Base-by-base conservation (phyloP, 2,797 vertebrate genomes). In the Halcyon leucocephala region DNA sequence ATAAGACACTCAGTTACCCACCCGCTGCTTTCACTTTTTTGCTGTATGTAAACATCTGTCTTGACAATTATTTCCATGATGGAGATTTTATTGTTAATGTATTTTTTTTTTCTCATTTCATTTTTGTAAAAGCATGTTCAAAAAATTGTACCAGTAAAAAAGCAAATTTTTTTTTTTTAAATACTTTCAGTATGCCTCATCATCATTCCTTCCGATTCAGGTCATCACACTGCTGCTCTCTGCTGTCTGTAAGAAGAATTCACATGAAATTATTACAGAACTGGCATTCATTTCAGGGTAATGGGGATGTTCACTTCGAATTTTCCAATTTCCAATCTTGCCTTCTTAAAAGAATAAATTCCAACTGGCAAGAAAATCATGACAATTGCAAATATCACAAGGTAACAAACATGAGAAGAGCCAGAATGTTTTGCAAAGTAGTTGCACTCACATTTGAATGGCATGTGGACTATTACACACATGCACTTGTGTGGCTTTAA, bases 201-300 rank as follows among this genome's bases (percentile, higher is more conserved):
- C 5, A 74, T 8, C 13, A 46, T 15, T 44, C 24, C 24, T 79
- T 61, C 39, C 26, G 37, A 67, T 54, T 60, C 57, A 82, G 29
- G 77, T 83, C 86, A 93, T 88, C 84, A 57, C 93, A 85, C 89
- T 96, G 92, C 96, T 96, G 94, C 91, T 93, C 96, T 93, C 95
- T 97, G 82, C 91, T 96, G 96, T 74, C 61, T 55, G 14, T 20
- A 58, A 81, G 64, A 70, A 71, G 86, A 73, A 87, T 73, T 62
- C 51, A 77, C 79, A 64, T 9, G 10, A 62, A 81, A 66, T 70
- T 64, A 35, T 46, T 39, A 64, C 28, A 77, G 33, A 79, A 7
- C 18, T 17, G 14, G 1, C 29, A 57, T 21, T 85, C 11, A 31
- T 52, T 82, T 65, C 41, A 57, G 18, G 13, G 6, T 15, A 74